Base-by-base conservation (phyloP, 2,888 invertebrate genomes). In the Heterodera filipjevi region DNA sequence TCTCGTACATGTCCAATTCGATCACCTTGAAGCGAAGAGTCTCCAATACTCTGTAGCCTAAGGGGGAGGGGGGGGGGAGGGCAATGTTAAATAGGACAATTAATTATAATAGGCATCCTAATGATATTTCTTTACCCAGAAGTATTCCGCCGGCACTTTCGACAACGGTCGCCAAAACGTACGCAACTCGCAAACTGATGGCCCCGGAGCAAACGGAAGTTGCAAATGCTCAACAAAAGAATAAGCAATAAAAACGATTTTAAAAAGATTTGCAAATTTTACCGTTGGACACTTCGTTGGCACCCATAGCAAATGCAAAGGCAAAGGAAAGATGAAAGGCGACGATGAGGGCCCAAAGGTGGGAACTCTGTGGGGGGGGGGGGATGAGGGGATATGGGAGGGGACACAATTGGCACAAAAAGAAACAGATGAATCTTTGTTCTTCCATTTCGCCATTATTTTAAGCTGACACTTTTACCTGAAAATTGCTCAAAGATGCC, bases 1-100 rank as follows among this genome's bases (percentile, higher is more conserved):
- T 93, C 85, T 93, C 93, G 90, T 96, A 98, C 77, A 95, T 91
- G 2, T 92, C 91, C 53, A 95, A 93, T 89, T 96, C 95, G 83
- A 97, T 91, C 83, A 98, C 96, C 72, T 96, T 96, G 90, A 96
- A 96, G 66, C 98, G 93, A 93, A 98, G 95, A 6, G 97, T 98
- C 90, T 96, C 96, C 44, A 96, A 96, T 70, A 98, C 97, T 64
- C 83, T 91, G 90, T 95, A 94, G 72, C 95, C 95, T 90, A 82
- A 32, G n/a, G n/a, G n/a, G n/a, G n/a, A n/a, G n/a, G n/a, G n/a
- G n/a, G n/a, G n/a, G n/a, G n/a, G n/a, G n/a, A n/a, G n/a, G n/a
- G n/a, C n/a, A n/a, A n/a, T n/a, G n/a, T 81, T 59, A 19, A 44
- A 10, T 12, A 35, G 10, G 27, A 35, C 12, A 10, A 49, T 49